These are phyloP conservation scores for Mionectes olivaceus DNA, from an alignment of 2,797 vertebrate species.

Conservation along the genomic window DNA sequence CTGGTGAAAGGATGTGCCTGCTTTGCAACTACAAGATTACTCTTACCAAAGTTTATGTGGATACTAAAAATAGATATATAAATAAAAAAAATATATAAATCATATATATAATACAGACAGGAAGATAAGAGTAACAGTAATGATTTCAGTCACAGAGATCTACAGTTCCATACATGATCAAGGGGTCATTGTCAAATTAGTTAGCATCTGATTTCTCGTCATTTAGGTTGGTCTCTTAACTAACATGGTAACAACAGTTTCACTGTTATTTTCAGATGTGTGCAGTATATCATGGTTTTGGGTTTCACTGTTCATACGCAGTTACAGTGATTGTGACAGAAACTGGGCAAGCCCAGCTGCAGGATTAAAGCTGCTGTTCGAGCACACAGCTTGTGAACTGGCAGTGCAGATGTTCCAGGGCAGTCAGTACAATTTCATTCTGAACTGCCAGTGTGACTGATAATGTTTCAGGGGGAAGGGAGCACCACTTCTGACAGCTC, in stretches of 20 bases:
- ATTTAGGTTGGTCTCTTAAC: neutral
- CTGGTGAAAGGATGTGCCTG: neutral
- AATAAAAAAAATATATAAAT: neutral
- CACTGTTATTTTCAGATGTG: neutral
- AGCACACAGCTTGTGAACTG: neutral
- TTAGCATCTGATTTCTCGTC: neutral
- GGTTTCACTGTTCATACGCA: neutral
- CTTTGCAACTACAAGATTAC: neutral
- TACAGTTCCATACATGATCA: neutral
- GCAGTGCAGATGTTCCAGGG: neutral
- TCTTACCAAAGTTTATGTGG: neutral
- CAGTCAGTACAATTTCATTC: neutral
- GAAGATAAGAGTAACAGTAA: neutral
- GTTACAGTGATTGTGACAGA: neutral
- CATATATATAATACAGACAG: neutral
- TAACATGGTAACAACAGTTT: neutral
- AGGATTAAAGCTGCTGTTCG: neutral
- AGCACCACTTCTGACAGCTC: neutral
- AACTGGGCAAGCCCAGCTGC: neutral
- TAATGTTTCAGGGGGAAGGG: neutral
- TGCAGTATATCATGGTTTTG: neutral
- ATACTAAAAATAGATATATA: neutral
- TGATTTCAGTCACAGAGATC: neutral
- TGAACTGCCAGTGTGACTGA: neutral
- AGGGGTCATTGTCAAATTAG: neutral